A percentile compares a stretch with the other conserved stretches of the same genome.
Conservation (phyloP, 1,140 invertebrate genomes). For the Leptoteleia sp. region DNA sequence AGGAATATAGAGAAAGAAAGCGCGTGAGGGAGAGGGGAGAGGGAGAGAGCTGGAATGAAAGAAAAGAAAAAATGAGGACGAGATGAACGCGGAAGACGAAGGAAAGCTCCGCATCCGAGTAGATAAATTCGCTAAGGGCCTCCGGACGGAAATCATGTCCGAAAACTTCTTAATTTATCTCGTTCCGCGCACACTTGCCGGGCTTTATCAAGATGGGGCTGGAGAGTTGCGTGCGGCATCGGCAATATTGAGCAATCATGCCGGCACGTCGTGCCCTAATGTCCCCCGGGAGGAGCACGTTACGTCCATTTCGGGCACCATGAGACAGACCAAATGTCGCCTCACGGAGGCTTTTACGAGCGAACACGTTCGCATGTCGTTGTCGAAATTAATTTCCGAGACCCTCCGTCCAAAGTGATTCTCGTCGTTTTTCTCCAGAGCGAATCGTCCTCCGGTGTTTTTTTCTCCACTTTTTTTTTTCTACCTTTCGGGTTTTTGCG, state of each 20-base stretch:
- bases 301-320: constrained; percentile 60
- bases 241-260: constrained; percentile 66
- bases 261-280: constrained; percentile 63
- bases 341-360: constrained; percentile 60
- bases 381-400: constrained; percentile 64
- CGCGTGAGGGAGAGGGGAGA: too few relatives aligned
- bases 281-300: constrained; percentile 58
- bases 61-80: too few relatives aligned
- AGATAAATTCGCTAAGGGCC: constrained; percentile 34
- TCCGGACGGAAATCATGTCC: constrained; percentile 44
- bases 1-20: constrained; percentile 5
- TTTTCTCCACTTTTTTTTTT: too few relatives aligned
- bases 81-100: constrained; percentile 20
- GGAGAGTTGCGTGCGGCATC: constrained; percentile 50
- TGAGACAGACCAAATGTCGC: constrained; percentile 66
- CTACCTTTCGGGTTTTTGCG: constrained; percentile 15
- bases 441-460: constrained; percentile 9
- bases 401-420: constrained; percentile 48
- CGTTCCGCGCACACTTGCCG: constrained; percentile 7
- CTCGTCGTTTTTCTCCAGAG: constrained; percentile 36
- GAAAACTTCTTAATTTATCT: constrained; percentile 57
- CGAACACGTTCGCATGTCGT: constrained; percentile 67
- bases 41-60: too few relatives aligned
- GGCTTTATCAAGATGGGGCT: constrained; percentile 37
- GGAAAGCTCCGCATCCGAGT: constrained; percentile 19